Percentiles rank a stretch among this genome's conserved stretches.
These are phyloP conservation scores for Gnathonemus longibarbis DNA, from an alignment of 2,113 vertebrate genomes.

Conservation along the genomic window DNA sequence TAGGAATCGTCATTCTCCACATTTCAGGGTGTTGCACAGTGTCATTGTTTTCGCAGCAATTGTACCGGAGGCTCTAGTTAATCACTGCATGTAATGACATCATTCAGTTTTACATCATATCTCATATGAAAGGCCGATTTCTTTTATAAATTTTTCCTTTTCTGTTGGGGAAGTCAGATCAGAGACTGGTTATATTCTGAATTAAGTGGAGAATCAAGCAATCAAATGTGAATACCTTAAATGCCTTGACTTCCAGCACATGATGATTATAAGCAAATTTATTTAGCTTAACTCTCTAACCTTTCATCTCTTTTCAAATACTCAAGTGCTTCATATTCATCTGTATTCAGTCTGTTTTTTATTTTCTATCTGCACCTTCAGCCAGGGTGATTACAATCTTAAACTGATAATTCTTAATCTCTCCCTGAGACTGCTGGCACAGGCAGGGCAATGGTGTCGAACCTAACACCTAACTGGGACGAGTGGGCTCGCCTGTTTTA, in stretches of 20 bases:
- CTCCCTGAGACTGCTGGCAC: slow-evolving; percentile 57
- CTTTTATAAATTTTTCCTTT: slow-evolving; percentile 67
- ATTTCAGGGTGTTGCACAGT: slow-evolving; percentile 36
- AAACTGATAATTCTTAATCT: slow-evolving; percentile 69
- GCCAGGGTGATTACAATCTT: slow-evolving; percentile 63
- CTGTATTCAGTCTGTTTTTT: slow-evolving; percentile 55
- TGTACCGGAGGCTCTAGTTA: slow-evolving; percentile 54
- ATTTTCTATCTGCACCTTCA: slow-evolving; percentile 65
- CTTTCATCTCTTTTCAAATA: slow-evolving; percentile 67
- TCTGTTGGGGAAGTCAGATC: slow-evolving; percentile 68
- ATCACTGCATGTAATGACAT: slow-evolving; percentile 62
- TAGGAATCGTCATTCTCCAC: slow-evolving; percentile 37
- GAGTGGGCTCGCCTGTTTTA: slow-evolving; percentile 55
- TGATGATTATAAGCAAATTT: slow-evolving; percentile 71
- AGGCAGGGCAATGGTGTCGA: slow-evolving; percentile 49
- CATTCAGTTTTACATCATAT: slow-evolving; percentile 65
- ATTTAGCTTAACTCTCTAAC: slow-evolving; percentile 66
- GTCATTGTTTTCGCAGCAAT: slow-evolving; percentile 52
- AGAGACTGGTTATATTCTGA: slow-evolving; percentile 68
- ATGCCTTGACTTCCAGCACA: slow-evolving; percentile 67
- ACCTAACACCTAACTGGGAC: slow-evolving; percentile 40
- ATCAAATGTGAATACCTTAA: slow-evolving; percentile 67
- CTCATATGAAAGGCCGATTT: slow-evolving; percentile 66
- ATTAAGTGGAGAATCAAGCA: slow-evolving; percentile 68
- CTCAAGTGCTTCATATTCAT: slow-evolving; percentile 53